These are phyloP conservation scores for Rotaria socialis DNA, from an alignment of 2,888 invertebrate species.

Conservation along the genomic window DNA sequence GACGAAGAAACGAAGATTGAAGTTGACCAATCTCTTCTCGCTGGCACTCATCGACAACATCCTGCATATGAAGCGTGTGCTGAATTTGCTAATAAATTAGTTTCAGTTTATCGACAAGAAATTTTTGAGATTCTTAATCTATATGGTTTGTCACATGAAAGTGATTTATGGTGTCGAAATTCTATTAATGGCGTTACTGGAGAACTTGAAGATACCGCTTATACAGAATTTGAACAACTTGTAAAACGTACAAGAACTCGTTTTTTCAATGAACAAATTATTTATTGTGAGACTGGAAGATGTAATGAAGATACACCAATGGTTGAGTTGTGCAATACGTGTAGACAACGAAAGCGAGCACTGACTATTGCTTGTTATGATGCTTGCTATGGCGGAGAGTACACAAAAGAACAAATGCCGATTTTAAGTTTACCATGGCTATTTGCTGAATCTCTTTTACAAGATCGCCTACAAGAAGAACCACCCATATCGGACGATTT, in stretches of 20 bases:
- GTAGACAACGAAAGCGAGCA: neutral
- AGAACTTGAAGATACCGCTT: slow-evolving; percentile 18
- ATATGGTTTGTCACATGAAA: neutral
- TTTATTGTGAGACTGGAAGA: neutral
- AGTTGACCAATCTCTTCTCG: neutral
- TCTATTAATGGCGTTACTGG: neutral
- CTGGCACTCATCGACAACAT: neutral
- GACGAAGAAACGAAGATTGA: neutral
- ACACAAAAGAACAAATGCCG: neutral
- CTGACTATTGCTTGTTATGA: neutral
- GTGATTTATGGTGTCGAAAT: slow-evolving; percentile 12
- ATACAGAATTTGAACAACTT: neutral
- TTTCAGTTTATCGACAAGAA: neutral
- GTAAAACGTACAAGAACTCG: neutral
- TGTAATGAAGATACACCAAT: neutral
- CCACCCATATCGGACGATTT: no score
- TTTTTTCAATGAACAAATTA: no score
- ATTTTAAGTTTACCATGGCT: slow-evolving; percentile 29
- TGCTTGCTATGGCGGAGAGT: neutral
- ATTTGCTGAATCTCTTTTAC: neutral
- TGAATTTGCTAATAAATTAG: neutral
- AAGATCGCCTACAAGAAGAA: neutral
- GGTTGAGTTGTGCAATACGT: neutral
- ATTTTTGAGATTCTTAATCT: neutral
- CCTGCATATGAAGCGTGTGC: no score